A percentile compares a stretch with the other conserved stretches of the same genome.
Evolutionary conservation across 1,140 invertebrate species (phyloP).

Genomic region (Leguminivora glycinivorella): DNA sequence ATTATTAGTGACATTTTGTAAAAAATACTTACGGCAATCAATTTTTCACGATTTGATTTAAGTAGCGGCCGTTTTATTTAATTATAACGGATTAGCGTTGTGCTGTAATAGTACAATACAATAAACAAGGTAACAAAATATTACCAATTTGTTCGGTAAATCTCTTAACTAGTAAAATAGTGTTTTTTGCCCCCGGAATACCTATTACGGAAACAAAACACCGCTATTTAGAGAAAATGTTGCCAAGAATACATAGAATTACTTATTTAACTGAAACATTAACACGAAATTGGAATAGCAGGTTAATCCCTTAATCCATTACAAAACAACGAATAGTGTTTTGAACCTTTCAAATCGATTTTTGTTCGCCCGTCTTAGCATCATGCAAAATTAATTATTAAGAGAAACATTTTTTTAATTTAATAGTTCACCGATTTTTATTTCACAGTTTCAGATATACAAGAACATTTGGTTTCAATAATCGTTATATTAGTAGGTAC

Average conservation of each 20-base stretch:
- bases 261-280: neutral
- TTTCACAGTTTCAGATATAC: too few species aligned
- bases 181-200: neutral
- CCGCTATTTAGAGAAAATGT: neutral
- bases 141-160: neutral
- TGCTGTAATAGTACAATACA: neutral
- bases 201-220: constrained; percentile 4
- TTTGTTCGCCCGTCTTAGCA: neutral
- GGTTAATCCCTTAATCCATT: constrained; percentile 3
- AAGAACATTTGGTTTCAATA: too few species aligned
- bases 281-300: constrained; percentile 7
- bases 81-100: too few species aligned
- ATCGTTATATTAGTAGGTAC: too few species aligned
- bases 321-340: neutral
- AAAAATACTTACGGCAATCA: too few species aligned
- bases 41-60: too few species aligned
- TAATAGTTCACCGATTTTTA: too few species aligned
- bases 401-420: neutral
- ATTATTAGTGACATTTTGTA: neutral
- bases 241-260: neutral
- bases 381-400: neutral
- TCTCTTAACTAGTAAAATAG: neutral
- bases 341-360: neutral
- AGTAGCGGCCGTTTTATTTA: too few species aligned
- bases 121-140: neutral